Evolutionary conservation across 1,140 invertebrate genomes (phyloP).

Genomic region (Drosophila trapezifrons): DNA sequence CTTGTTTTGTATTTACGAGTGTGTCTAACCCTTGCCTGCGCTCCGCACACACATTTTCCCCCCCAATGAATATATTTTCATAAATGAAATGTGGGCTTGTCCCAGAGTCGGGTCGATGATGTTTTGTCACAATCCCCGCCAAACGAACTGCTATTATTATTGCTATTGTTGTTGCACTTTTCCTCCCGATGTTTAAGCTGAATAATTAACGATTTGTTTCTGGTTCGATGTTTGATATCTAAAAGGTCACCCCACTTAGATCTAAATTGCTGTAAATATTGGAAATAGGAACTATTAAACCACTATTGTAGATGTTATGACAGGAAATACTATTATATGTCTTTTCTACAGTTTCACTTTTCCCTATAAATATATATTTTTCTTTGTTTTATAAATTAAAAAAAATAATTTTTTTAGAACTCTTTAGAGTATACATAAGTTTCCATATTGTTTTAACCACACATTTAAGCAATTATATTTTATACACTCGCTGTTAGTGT

Average conservation of each 20-base stretch:
- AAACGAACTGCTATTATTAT: conserved; percentile 14
- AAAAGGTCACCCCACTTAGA: background rate
- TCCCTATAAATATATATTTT: background rate
- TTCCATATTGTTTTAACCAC: conserved; percentile 24
- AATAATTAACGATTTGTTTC: conserved; percentile 18
- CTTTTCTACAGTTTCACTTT: background rate
- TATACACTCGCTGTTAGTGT: conserved; percentile 2
- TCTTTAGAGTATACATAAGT: background rate
- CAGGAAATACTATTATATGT: background rate
- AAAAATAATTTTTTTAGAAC: background rate
- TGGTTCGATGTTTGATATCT: background rate
- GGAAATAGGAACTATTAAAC: no score
- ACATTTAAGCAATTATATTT: conserved; percentile 37
- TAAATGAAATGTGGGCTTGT: conserved; percentile 54
- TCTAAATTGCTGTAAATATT: background rate
- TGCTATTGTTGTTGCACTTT: conserved; percentile 37
- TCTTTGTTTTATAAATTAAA: background rate
- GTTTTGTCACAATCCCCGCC: conserved; percentile 22
- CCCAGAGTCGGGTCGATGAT: conserved; percentile 15
- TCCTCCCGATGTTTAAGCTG: background rate
- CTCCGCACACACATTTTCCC: conserved; percentile 2
- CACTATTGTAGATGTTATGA: background rate
- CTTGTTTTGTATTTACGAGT: conserved; percentile 26
- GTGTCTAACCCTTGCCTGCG: conserved; percentile 35
- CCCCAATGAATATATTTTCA: conserved; percentile 58